These are phyloP conservation scores for Holocentrus rufus DNA, from an alignment of 2,797 vertebrate species.

Conservation along the genomic window DNA sequence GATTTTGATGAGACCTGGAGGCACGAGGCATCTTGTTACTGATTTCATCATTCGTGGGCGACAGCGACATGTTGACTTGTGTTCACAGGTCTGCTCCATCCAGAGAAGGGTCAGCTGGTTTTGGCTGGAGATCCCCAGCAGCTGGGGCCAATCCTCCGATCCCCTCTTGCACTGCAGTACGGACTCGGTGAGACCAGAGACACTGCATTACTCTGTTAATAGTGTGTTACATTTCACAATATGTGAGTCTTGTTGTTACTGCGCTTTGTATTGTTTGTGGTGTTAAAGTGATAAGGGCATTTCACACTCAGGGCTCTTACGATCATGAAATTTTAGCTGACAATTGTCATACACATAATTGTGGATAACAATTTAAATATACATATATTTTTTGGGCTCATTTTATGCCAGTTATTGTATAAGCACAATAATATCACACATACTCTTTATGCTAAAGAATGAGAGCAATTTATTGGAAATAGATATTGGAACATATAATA, in stretches of 20 bases:
- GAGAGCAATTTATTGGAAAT: no score
- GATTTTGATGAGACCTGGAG: neutral
- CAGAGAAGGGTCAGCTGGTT: slow-evolving; percentile 87
- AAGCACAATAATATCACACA: no score
- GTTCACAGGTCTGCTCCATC: slow-evolving; percentile 74
- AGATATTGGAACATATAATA: no score
- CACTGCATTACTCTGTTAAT: neutral
- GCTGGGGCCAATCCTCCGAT: slow-evolving; percentile 89
- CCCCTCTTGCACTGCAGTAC: slow-evolving; percentile 81
- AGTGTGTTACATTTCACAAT: neutral
- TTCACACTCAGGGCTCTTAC: neutral
- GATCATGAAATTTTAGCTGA: no score
- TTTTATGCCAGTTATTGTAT: no score
- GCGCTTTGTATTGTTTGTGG: neutral
- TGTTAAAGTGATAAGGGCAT: neutral
- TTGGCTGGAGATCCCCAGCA: slow-evolving; percentile 94
- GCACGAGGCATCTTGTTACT: neutral
- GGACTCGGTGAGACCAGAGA: slow-evolving; percentile 82
- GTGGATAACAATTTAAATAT: no score
- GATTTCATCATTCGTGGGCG: neutral
- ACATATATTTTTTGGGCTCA: no score
- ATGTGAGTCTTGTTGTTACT: neutral
- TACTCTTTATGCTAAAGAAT: no score
- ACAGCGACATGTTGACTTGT: neutral
- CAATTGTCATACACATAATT: no score